Evolutionary conservation across 2,797 vertebrate species (phyloP).

Genomic region (Aldrovandia affinis): DNA sequence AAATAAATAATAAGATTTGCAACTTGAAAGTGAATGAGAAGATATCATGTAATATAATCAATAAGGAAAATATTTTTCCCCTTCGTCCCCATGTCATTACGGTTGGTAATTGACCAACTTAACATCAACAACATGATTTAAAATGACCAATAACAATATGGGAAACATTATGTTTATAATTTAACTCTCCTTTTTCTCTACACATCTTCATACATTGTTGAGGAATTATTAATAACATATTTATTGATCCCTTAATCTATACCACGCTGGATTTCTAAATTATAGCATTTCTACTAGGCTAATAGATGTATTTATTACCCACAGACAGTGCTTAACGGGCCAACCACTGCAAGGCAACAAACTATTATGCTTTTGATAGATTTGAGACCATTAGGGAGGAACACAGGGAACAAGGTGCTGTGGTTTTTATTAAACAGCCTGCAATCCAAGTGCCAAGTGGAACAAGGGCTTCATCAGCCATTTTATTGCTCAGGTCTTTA

Average conservation of each 20-base stretch:
- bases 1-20: no score
- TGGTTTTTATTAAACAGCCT: conserved; percentile 34
- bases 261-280: conserved; percentile 22
- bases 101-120: not conserved
- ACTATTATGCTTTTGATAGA: conserved; percentile 38
- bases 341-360: conserved; percentile 24
- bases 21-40: not conserved
- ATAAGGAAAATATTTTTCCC: not conserved
- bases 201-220: not conserved
- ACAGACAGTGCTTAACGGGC: conserved; percentile 26
- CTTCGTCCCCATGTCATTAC: not conserved
- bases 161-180: not conserved
- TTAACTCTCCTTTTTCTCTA: not conserved
- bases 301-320: conserved; percentile 35
- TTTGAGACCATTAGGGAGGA: conserved; percentile 36
- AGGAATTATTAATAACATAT: conserved; percentile 13
- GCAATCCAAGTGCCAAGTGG: conserved; percentile 23
- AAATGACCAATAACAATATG: not conserved
- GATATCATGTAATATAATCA: conserved; percentile 12
- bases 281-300: conserved; percentile 24
- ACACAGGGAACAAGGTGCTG: conserved; percentile 28
- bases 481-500: conserved; percentile 33
- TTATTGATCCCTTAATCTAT: conserved; percentile 14
- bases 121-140: not conserved
- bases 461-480: conserved; percentile 33